Base-by-base conservation (phyloP, 2,113 vertebrate genomes). In the Onychostruthus taczanowskii region DNA sequence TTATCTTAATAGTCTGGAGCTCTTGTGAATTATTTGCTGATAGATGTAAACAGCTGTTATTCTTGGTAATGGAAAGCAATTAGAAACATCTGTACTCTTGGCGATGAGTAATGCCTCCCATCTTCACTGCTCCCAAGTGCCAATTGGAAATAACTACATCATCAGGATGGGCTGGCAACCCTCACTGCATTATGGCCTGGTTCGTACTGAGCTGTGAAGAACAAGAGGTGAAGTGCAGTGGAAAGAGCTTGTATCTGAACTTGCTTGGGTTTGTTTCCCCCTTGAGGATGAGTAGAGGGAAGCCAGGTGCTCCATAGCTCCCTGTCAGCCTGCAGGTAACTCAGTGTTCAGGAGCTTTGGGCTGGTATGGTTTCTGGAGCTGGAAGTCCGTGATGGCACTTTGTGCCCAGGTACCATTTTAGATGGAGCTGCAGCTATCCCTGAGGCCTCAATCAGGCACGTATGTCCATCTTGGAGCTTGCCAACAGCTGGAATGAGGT, bases 11-110 rank as follows among this genome's bases (percentile, higher is more conserved):
- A 99, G 98, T 99, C 99, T 98, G 98, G 98, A 99, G 98, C 99
- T 99, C 98, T 98, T 98, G 98, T 99, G 99, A 99, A 98, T 99
- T 99, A 99, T 99, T 99, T 99, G 98, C 99, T 99, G 99, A 99
- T 99, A 99, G 99, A 99, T 99, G 99, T 99, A 99, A 99, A 99
- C 99, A 99, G 99, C 99, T 99, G 99, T 99, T 99, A 99, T 99
- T 99, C 98, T 99, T 99, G 99, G 98, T 99, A 99, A 99, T 99
- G 99, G 99, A 99, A 99, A 99, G 99, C 99, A 99, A 99, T 99
- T 99, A 99, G 99, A 99, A 99, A 99, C 99, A 99, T 99, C 99
- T 99, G 99, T 98, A 99, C 98, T 98, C 98, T 99, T 99, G 99
- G 99, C 99, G 96, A 98, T 99, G 99, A 99, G 98, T 98, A 98